phyloP scores from a whole-genome alignment of 1,140 invertebrate species.

The Eueides isabella region DNA sequence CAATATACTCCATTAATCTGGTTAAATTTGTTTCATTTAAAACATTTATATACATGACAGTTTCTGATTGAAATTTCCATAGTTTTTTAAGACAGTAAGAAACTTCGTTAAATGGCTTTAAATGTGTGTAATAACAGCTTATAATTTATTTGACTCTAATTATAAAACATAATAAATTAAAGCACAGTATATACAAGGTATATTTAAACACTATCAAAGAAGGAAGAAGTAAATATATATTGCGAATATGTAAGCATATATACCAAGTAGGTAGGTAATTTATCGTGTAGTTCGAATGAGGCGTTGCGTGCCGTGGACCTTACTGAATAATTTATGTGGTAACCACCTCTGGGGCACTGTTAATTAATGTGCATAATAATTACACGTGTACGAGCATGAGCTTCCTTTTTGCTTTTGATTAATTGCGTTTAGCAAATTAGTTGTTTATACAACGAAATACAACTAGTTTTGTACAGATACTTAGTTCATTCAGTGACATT shows the following conservation, averaged over 20 bases:
- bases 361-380: conserved; percentile 82
- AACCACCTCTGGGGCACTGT: conserved; percentile 64
- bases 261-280: conserved; percentile 33
- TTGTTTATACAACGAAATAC: conserved; percentile 52
- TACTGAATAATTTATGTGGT: conserved; percentile 72
- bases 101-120: neutral
- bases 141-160: neutral
- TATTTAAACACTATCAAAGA: neutral
- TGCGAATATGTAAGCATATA: conserved; percentile 2
- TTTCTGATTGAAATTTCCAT: too few relatives aligned
- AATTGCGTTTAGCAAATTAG: conserved; percentile 75
- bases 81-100: too few relatives aligned
- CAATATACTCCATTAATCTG: too few relatives aligned
- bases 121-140: neutral
- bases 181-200: neutral
- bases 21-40: too few relatives aligned
- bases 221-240: neutral
- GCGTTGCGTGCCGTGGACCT: conserved; percentile 58
- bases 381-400: conserved; percentile 73
- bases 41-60: too few relatives aligned
- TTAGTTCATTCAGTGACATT: neutral
- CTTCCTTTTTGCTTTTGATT: conserved; percentile 81
- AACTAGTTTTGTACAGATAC: neutral
- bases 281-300: conserved; percentile 37
- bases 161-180: neutral